Evolutionary conservation across 2,113 vertebrate species (phyloP), one percentile per base, ranked within the genome.

Genomic region (Athene noctua): DNA sequence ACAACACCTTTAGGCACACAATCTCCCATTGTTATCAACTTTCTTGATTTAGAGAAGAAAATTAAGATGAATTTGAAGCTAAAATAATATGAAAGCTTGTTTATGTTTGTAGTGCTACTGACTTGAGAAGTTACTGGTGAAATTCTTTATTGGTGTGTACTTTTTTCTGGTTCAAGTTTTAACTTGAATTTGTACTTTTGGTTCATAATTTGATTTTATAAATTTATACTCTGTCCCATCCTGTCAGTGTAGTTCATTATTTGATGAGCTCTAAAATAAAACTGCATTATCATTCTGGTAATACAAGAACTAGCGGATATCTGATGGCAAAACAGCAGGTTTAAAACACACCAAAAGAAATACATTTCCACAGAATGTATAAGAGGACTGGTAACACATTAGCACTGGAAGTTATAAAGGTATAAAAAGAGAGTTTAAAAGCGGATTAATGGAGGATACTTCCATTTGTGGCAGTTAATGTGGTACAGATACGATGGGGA

Each of bases 401-500:
- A 85, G 10, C 19, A 58, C 7, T 44, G 25, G 21, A 82, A 46
- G 9, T 51, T 32, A 34, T 5, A 71, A 62, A 38, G 32, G 13
- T 42, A 51, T 49, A 80, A 59, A 63, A 82, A 42, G 11, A 73
- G 12, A 7, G 14, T 49, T 85, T 84, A 54, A 47, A 94, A 46
- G 34, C 25, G 14, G 10, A 38, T 61, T 57, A 6, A 26, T 8
- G 8, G 25, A 78, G 29, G 22, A 65, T 16, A 59, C 5, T 19
- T 87, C 23, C 30, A 74, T 58, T 57, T 44, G 29, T 26, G 29
- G 14, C 22, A 47, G 16, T 74, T 71, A 42, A 52, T 10, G 6
- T 29, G 30, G 13, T 73, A 36, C 16, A 54, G 27, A 54, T 34
- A 68, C 0, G 0, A 72, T 6, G 11, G 6, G 8, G 13, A 77